Base-by-base conservation (phyloP, 2,797 vertebrate genomes). In the Rhinophrynus dorsalis region DNA sequence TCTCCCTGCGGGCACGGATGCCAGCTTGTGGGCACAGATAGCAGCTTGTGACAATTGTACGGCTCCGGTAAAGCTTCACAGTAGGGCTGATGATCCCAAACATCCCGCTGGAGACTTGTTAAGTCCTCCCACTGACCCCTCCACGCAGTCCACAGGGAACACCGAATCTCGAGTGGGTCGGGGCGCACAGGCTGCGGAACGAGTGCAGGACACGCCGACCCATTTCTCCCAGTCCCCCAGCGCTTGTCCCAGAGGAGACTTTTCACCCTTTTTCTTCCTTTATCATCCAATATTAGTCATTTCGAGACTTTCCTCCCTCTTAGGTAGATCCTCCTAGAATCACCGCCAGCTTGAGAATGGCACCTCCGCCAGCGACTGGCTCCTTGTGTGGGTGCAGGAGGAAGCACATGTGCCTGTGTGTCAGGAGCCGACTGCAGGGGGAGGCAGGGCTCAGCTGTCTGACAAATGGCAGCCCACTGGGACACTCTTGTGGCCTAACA, bases 91-190 rank as follows among this genome's bases (percentile, higher is more conserved):
- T 9, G 44, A 47, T 48, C 20, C 71, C 57, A 64, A 52, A 74
- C 76, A 82, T 76, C 78, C 80, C 68, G 58, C 73, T 75, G 79
- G n/a, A n/a, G n/a, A 76, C 78, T 83, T 58, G 12, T 67, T 48
- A 74, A 75, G 70, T 75, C 78, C 29, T 66, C 32, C 37, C 68
- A 38, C 63, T 55, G 75, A 52, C 1, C 17, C 11, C 21, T 26
- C 18, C 20, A 23, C 2, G 45, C 7, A 15, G 38, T n/a, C 15
- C 38, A 42, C 7, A 42, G 15, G 4, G 24, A 24, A 23, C 18
- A 20, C 8, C 45, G 20, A 48, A 21, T 5, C 13, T 5, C 37
- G 13, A 15, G 37, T 13, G 1, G 2, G 37, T 13, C 2, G 2
- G 37, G 3, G 7, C 12, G 15, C 13, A 11, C 37, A 5, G 3